phyloP scores from a whole-genome alignment of 2,797 vertebrate genomes.

The Oreochromis grahami region DNA sequence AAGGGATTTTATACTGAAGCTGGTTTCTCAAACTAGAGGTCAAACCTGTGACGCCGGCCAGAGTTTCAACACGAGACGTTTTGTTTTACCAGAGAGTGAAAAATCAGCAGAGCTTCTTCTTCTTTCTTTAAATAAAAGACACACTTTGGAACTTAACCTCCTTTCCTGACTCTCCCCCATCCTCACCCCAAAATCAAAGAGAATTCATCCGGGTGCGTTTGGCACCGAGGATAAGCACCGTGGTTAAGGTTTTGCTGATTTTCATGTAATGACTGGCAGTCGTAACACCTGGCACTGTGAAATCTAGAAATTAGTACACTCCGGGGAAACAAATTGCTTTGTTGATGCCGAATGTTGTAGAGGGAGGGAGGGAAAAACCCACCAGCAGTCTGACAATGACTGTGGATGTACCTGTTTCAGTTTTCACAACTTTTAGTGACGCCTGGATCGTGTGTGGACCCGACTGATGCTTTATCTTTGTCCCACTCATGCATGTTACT shows the following conservation, averaged over 20 bases:
- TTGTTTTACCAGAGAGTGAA: background rate
- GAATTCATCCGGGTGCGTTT: slow-evolving; percentile 49
- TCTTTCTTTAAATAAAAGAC: slow-evolving; percentile 22
- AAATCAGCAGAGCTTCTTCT: slow-evolving; percentile 16
- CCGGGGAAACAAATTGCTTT: slow-evolving; percentile 73
- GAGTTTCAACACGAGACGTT: background rate
- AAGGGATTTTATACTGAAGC: background rate
- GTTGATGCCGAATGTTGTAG: slow-evolving; percentile 64
- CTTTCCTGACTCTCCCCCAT: slow-evolving; percentile 19
- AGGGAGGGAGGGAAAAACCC: background rate
- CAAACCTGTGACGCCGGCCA: background rate
- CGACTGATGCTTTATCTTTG: background rate
- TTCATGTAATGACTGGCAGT: slow-evolving; percentile 72
- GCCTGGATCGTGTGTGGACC: background rate
- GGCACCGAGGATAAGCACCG: slow-evolving; percentile 45
- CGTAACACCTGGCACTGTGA: slow-evolving; percentile 72
- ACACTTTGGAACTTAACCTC: slow-evolving; percentile 51
- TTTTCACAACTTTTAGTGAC: slow-evolving; percentile 15
- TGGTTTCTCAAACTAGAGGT: background rate
- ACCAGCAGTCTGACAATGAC: slow-evolving; percentile 32
- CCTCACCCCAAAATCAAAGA: slow-evolving; percentile 52
- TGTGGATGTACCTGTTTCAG: slow-evolving; percentile 5
- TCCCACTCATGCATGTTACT: background rate
- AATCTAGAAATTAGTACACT: slow-evolving; percentile 71
- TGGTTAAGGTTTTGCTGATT: slow-evolving; percentile 67